Conservation (phyloP, 2,113 vertebrate genomes). For the Coturnix japonica region DNA sequence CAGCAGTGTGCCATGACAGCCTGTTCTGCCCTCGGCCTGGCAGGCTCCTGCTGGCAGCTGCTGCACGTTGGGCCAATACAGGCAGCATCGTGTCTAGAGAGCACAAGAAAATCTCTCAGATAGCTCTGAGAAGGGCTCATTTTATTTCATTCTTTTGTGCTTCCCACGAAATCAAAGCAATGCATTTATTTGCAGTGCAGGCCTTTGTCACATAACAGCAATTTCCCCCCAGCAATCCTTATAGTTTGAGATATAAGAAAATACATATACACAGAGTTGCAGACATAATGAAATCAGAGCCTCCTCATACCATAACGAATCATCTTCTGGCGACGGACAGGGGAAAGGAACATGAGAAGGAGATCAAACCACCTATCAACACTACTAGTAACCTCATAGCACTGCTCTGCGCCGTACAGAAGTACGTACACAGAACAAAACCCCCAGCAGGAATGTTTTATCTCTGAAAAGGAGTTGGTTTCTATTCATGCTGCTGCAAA, state of each 20-base stretch:
- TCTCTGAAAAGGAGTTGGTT: background rate
- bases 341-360: background rate
- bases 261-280: background rate
- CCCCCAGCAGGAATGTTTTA: background rate
- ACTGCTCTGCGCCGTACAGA: fast-evolving
- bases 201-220: background rate
- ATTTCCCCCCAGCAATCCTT: background rate
- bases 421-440: background rate
- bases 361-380: background rate
- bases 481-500: background rate
- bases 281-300: background rate
- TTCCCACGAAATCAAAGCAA: background rate
- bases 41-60: background rate
- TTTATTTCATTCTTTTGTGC: background rate
- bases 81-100: background rate
- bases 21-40: background rate
- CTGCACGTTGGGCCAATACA: fast-evolving
- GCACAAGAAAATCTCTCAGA: background rate
- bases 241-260: background rate
- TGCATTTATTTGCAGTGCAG: fast-evolving
- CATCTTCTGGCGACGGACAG: background rate
- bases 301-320: background rate
- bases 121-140: background rate
- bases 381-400: background rate
- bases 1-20: background rate